phyloP scores from a whole-genome alignment of 1,140 invertebrate genomes.

The Cydia strobilella region DNA sequence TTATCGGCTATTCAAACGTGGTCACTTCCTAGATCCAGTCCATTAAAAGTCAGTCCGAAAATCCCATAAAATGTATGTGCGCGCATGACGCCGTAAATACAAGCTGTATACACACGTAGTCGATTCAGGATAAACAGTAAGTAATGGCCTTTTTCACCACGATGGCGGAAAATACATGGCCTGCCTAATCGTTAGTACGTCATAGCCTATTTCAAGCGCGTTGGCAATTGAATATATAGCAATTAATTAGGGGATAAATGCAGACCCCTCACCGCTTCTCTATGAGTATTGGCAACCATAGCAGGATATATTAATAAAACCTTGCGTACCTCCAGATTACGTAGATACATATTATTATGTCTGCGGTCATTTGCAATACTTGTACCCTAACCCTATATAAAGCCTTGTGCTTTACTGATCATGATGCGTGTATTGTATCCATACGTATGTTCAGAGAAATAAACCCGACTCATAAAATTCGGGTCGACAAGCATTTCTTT shows the following conservation, averaged over 20 bases:
- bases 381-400: not conserved
- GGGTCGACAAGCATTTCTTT: slow-evolving; percentile 47
- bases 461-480: slow-evolving; percentile 55
- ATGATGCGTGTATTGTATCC: not conserved
- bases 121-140: not conserved
- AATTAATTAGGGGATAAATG: no score
- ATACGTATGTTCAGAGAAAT: slow-evolving; percentile 39
- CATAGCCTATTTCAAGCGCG: not conserved
- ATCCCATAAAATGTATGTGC: slow-evolving; percentile 66
- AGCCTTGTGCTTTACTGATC: not conserved
- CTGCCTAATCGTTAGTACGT: not conserved
- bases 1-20: slow-evolving; percentile 49
- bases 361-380: no score
- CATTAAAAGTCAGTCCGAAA: slow-evolving; percentile 57
- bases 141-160: not conserved
- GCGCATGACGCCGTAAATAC: slow-evolving; percentile 58
- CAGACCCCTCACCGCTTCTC: no score
- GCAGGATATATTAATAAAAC: no score
- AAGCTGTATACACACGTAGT: slow-evolving; percentile 35
- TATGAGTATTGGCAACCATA: no score
- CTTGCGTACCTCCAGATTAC: no score
- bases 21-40: slow-evolving; percentile 50
- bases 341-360: no score
- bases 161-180: not conserved
- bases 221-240: no score